Base-by-base conservation (phyloP, 2,888 invertebrate genomes). In the Amblyteles armatorius region DNA sequence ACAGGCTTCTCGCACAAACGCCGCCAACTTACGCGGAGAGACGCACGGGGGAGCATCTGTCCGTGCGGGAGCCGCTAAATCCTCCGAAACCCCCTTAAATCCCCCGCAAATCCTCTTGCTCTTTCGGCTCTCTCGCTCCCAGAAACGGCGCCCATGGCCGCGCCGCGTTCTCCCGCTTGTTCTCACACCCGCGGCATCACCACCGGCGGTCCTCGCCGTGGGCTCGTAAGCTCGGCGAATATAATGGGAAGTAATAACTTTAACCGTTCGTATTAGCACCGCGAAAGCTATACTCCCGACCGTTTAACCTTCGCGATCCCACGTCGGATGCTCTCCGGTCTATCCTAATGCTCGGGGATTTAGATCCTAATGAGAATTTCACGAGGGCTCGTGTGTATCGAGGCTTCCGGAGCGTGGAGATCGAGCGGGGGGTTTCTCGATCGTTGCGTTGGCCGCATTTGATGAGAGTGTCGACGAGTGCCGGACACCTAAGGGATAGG, bases 21-120 rank as follows among this genome's bases (percentile, higher is more conserved):
- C 52, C 74, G 72, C 87, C 67, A 82, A 91, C 87, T 89, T 90
- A 89, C 89, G 88, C 82, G 78, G 82, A 85, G 82, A 86, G 82
- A 86, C 86, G 85, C 86, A 85, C 88, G 88, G 86, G 87, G 89
- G 86, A 93, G 91, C 92, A 93, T 92, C 92, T 93, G 93, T 85
- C 90, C 90, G 88, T 88, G 85, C 79, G 82, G 88, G 89, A 91
- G 86, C 89, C 86, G 88, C 90, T 90, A 91, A 91, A 92, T 93
- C 91, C 90, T 89, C 89, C 86, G 83, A 87, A 86, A 87, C 85
- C 87, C 88, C 90, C 89, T 88, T 88, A 91, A 92, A 92, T 92
- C 90, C 90, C 87, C 89, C 86, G 85, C 89, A 89, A 63, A 91
- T 91, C 91, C 91, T 87, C 84, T 78, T 73, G 68, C 72, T 74